Conservation (phyloP, 2,888 invertebrate genomes). For the Chymomyza procnemis region DNA sequence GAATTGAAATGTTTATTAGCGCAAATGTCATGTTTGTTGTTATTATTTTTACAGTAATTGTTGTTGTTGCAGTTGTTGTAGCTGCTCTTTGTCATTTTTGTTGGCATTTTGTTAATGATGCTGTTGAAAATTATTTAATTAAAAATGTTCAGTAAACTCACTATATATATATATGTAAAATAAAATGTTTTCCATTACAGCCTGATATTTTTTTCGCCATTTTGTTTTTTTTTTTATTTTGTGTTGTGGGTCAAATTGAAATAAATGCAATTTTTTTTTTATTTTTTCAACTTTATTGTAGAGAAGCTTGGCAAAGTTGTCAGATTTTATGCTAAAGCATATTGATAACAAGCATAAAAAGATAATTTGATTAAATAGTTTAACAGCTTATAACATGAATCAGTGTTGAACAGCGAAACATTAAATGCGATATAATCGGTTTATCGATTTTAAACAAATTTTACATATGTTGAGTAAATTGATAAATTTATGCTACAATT, state of each 20-base stretch:
- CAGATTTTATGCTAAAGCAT: background rate
- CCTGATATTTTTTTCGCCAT: background rate
- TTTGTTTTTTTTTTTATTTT: background rate
- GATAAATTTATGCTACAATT: no score
- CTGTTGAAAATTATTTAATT: conserved; percentile 61
- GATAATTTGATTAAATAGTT: background rate
- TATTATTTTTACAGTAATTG: conserved; percentile 17
- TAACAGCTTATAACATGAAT: background rate
- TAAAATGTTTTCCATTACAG: conserved; percentile 24
- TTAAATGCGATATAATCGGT: no score
- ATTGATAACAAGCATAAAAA: background rate
- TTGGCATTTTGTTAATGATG: conserved; percentile 47
- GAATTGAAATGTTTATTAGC: conserved; percentile 71
- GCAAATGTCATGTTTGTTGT: conserved; percentile 36
- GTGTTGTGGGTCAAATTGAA: conserved; percentile 27
- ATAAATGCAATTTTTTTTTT: conserved; percentile 25
- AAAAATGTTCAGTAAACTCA: conserved; percentile 19
- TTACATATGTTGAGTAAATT: no score
- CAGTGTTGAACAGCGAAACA: no score
- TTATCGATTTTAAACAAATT: no score
- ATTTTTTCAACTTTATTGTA: conserved; percentile 2
- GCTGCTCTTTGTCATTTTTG: conserved; percentile 29
- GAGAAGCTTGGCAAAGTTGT: background rate
- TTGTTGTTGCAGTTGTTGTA: background rate
- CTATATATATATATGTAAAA: conserved; percentile 22